Conservation (phyloP, 1,140 invertebrate species). For the Odontomachus brunneus region DNA sequence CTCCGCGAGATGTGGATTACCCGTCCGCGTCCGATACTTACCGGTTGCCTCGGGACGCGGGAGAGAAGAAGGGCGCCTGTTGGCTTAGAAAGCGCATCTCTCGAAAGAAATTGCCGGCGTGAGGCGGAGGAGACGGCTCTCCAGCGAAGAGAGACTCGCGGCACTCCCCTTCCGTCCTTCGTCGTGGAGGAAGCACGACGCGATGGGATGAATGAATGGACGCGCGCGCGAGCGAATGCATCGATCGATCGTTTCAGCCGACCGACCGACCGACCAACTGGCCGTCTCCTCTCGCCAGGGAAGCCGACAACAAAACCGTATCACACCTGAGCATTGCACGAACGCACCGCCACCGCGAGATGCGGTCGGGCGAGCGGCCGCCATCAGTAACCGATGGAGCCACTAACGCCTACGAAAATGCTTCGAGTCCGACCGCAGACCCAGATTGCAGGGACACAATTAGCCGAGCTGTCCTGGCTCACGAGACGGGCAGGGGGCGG, state of each 20-base stretch:
- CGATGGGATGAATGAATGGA: background rate
- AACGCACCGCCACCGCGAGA: conserved; percentile 32
- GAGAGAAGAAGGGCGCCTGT: background rate
- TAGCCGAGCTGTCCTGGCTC: conserved; percentile 40
- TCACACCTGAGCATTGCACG: conserved; percentile 47
- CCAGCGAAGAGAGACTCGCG: too few species aligned
- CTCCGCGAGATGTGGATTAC: conserved; percentile 28
- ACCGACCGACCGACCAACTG: background rate
- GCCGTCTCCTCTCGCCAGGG: background rate
- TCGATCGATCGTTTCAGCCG: too few species aligned
- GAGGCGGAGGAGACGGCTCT: conserved; percentile 1
- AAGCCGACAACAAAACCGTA: conserved; percentile 26
- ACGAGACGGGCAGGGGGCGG: conserved; percentile 19
- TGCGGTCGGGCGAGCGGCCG: conserved; percentile 36
- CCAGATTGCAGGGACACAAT: conserved; percentile 54
- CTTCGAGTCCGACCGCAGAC: conserved; percentile 48
- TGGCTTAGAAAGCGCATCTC: background rate
- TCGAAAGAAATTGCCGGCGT: conserved; percentile 34
- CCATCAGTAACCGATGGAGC: conserved; percentile 43
- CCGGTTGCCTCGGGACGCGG: conserved; percentile 19
- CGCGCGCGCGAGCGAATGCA: background rate
- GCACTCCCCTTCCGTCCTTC: too few species aligned
- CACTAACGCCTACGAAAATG: conserved; percentile 59
- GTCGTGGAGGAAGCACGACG: conserved; percentile 8
- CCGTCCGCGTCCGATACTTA: conserved; percentile 40